Conservation (phyloP, 2,797 vertebrate genomes). For the Xerus rutilus region DNA sequence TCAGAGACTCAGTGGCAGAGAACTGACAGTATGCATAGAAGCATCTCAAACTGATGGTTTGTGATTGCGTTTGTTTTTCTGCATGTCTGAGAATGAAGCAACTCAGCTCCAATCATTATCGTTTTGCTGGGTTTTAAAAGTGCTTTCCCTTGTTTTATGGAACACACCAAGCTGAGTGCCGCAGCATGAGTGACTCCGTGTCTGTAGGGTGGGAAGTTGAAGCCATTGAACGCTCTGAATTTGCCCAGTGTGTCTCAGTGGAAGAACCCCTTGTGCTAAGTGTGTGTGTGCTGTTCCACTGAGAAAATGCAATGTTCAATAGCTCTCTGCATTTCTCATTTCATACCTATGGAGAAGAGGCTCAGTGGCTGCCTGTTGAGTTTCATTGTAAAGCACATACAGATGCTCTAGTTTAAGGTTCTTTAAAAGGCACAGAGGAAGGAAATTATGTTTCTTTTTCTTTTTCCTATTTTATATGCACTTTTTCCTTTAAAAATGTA, state of each 20-base stretch:
- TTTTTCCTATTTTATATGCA: neutral
- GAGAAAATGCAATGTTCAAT: constrained; percentile 84
- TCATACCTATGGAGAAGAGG: constrained; percentile 76
- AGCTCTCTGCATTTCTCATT: constrained; percentile 82
- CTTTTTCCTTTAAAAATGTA: neutral
- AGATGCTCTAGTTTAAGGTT: constrained; percentile 81
- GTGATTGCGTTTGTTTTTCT: neutral
- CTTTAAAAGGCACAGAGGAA: constrained; percentile 79
- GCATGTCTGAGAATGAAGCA: constrained; percentile 38
- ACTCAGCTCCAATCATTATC: neutral
- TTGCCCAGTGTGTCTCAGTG: constrained; percentile 80
- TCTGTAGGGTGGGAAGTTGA: constrained; percentile 58
- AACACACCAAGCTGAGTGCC: constrained; percentile 42
- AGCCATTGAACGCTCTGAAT: constrained; percentile 69
- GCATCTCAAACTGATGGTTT: neutral
- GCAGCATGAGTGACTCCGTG: neutral
- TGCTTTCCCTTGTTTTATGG: constrained; percentile 63
- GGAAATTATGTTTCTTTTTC: constrained; percentile 43
- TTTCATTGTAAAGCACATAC: constrained; percentile 76
- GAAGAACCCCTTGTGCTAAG: constrained; percentile 79
- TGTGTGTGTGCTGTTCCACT: constrained; percentile 81
- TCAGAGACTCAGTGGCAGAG: neutral
- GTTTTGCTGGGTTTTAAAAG: constrained; percentile 68
- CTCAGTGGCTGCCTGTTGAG: constrained; percentile 73
- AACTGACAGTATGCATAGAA: constrained; percentile 13